phyloP scores from a whole-genome alignment of 2,113 vertebrate genomes.

The Entelurus aequoreus region DNA sequence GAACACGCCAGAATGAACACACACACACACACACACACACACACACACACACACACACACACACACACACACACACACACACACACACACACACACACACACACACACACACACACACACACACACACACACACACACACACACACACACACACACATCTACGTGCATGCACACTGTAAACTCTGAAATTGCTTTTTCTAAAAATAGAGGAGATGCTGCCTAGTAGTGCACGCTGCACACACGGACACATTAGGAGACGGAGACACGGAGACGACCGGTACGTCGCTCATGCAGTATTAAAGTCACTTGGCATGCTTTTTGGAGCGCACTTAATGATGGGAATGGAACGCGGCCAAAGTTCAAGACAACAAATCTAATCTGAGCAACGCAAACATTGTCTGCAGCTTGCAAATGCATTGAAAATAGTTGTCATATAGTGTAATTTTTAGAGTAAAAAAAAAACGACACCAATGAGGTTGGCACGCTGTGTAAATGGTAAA shows the following conservation, averaged over 20 bases:
- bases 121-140: slow-evolving; percentile 7
- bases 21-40: background rate
- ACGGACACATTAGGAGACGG: slow-evolving; percentile 36
- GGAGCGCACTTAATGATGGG: slow-evolving; percentile 51
- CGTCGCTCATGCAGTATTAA: slow-evolving; percentile 62
- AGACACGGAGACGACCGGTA: slow-evolving; percentile 40
- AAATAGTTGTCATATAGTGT: too few species aligned
- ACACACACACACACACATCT: slow-evolving; percentile 21
- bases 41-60: too few species aligned
- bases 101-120: too few species aligned
- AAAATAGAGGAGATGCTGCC: slow-evolving; percentile 53
- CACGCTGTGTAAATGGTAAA: too few species aligned
- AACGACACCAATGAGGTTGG: too few species aligned
- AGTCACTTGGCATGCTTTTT: slow-evolving; percentile 40
- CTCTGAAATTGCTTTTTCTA: slow-evolving; percentile 58
- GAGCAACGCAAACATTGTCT: background rate
- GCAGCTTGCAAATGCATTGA: too few species aligned
- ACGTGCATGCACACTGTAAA: slow-evolving; percentile 41
- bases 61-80: background rate
- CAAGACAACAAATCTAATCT: too few species aligned
- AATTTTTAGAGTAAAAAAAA: too few species aligned
- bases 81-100: slow-evolving; percentile 15
- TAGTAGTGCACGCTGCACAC: slow-evolving; percentile 32
- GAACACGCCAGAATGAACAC: slow-evolving; percentile 32
- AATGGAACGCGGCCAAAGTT: slow-evolving; percentile 16